Evolutionary conservation across 1,140 invertebrate genomes (phyloP), one percentile per base, ranked within the genome.

Genomic region (Lineus longissimus): DNA sequence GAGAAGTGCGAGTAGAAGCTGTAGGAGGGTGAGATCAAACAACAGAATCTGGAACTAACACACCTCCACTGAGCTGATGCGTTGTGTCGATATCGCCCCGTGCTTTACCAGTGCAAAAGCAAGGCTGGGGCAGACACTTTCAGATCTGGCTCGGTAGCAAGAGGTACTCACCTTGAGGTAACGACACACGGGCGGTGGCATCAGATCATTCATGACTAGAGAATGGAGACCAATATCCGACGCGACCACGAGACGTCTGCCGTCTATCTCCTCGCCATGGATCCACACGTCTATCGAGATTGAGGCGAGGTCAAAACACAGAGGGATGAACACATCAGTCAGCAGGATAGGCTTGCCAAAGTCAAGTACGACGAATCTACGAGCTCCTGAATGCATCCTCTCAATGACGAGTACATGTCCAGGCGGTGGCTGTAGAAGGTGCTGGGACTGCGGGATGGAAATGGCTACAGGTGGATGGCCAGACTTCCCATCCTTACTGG

Each of bases 361-460:
- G 82, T 96, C 93, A 15, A 97, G 82, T 11, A 93, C 90, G 51
- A 95, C 91, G 83, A 92, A 95, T 63, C 93, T 69, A 51, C 84
- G 75, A 11, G 82, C 83, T 41, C 91, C 92, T 23, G 91, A 93
- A 81, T 94, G 91, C 90, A 95, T 94, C 65, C 92, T 85, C 76
- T 96, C 93, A 47, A 96, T 91, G n/a, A 95, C 88, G 55, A 95
- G 86, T 68, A 90, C 90, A 73, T 92, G 90, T 63, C 91, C 90
- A 23, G 90, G 73, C 25, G 81, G 87, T 25, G 91, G 89, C 59
- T 89, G 87, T 55, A 85, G 72, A 47, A 93, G 82, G 47, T 91
- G 83, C 77, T 89, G 88, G 70, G 89, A 88, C 86, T 90, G 91
- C 25, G 89, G 87, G 64, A 90, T 60, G 64, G 70, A 76, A 60